Conservation (phyloP, 2,113 vertebrate species). For the Podiceps cristatus region DNA sequence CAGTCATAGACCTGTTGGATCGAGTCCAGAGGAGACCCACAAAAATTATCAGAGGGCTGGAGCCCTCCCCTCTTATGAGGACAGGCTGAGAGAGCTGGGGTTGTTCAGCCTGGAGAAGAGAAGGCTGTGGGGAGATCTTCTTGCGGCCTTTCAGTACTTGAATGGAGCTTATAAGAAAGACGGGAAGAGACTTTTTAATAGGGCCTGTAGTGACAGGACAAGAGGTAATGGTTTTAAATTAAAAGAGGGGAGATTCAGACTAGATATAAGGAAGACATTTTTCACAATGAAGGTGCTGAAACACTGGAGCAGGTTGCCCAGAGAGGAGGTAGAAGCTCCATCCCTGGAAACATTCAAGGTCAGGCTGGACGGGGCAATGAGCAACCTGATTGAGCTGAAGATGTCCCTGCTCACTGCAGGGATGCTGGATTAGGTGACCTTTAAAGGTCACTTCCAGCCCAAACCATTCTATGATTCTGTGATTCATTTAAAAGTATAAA, state of each 20-base stretch:
- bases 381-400: background rate
- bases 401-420: background rate
- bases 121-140: background rate
- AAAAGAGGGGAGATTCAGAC: background rate
- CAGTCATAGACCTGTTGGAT: background rate
- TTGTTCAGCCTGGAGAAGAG: background rate
- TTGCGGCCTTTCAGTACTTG: background rate
- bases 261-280: background rate
- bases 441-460: background rate
- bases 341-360: background rate
- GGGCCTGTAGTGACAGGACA: background rate
- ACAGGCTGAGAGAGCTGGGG: background rate
- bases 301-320: too few species aligned
- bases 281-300: too few species aligned
- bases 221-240: background rate
- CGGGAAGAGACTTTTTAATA: background rate
- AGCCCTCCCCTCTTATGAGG: rapidly evolving
- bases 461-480: background rate
- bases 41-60: background rate
- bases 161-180: background rate
- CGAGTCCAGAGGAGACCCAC: background rate
- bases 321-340: too few species aligned
- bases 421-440: background rate
- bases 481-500: background rate
- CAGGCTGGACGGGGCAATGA: rapidly evolving